Base-by-base conservation (phyloP, 2,888 invertebrate species). In the Lymantria dispar region DNA sequence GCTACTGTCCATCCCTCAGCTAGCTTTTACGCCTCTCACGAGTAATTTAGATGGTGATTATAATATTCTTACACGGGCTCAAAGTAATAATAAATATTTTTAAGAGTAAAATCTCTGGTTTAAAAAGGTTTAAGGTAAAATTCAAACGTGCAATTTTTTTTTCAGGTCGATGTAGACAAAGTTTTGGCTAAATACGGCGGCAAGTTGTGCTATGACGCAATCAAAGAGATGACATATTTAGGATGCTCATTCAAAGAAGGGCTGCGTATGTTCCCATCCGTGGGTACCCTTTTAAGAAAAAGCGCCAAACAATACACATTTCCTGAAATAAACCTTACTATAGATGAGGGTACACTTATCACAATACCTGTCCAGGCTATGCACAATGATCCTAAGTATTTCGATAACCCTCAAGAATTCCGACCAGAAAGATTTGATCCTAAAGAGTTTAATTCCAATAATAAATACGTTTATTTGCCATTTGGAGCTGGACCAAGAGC, bases 131-230 rank as follows among this genome's bases (percentile, higher is more conserved):
- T 3, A 22, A 22, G 5, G 22, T 2, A 22, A 22, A 22, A 22
- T 22, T 3, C 5, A 33, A 2, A 10, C 8, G 8, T 33, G 10
- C 5, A 10, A 33, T 33, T 33, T 33, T 10, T 33, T 33, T 33
- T 33, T 10, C 30, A 50, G 43, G 56, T 68, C 7, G 84, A 87
- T 62, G 68, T 85, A 3, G 83, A 80, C 39, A 43, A 52, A 9
- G 67, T 75, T 0, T 48, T 78, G 3, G 47, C 56, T 2, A 74
- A 68, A 54, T 57, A 80, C 31, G 51, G 67, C 11, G 66, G 70
- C 9, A 70, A 74, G 41, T 36, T 80, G 3, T 64, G 69, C 39
- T 80, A 72, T 31, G 75, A 78, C 1, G 71, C 78, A 0, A 52
- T 80, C 5, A 64, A 62, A 39, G 77, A 77, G 47, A 74, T 80